Evolutionary conservation across 2,888 invertebrate genomes (phyloP).

Genomic region (Lissonota sp.): DNA sequence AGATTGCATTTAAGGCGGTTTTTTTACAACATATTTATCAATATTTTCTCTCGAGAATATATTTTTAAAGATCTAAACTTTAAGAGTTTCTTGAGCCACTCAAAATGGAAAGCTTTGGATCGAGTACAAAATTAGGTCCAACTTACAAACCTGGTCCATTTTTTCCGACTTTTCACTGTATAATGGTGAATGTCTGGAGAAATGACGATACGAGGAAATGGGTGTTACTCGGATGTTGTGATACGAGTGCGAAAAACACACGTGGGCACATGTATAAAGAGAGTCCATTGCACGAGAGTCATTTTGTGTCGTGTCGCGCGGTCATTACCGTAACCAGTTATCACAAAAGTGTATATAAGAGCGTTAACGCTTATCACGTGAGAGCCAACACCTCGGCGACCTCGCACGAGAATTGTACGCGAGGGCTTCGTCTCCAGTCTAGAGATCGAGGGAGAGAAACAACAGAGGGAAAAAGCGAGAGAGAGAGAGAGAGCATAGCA

Average conservation of each 20-base stretch:
- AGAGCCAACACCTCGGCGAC: slow-evolving; percentile 63
- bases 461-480: slow-evolving; percentile 13
- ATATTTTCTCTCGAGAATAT: no score
- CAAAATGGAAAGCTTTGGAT: no score
- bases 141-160: no score
- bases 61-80: no score
- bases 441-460: background rate
- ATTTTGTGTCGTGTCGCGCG: slow-evolving; percentile 69
- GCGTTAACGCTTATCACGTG: slow-evolving; percentile 68
- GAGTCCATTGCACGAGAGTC: slow-evolving; percentile 61
- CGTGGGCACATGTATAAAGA: slow-evolving; percentile 37
- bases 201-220: slow-evolving; percentile 62
- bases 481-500: slow-evolving; percentile 24
- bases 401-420: slow-evolving; percentile 33
- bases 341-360: slow-evolving; percentile 62
- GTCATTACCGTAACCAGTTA: slow-evolving; percentile 70
- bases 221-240: slow-evolving; percentile 55
- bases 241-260: slow-evolving; percentile 23
- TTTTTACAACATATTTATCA: no score
- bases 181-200: slow-evolving; percentile 33
- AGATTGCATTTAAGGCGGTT: no score
- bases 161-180: background rate
- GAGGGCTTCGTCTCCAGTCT: slow-evolving; percentile 4
- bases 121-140: no score
- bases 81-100: no score